phyloP scores from a whole-genome alignment of 1,140 invertebrate genomes.

The Brachionus rotundiformis region DNA sequence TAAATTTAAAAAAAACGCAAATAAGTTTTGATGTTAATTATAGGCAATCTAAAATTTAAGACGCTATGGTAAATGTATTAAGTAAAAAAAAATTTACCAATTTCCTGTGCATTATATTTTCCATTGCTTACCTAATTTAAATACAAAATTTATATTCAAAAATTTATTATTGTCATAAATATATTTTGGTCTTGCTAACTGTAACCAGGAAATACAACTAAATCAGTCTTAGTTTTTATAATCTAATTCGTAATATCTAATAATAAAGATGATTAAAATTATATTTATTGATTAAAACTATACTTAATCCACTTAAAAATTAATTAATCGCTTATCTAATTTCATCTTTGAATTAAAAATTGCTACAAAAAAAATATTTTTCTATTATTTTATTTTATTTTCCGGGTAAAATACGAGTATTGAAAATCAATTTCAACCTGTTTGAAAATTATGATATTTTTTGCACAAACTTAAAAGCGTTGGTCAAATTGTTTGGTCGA shows the following conservation, averaged over 20 bases:
- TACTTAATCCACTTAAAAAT: too few relatives aligned
- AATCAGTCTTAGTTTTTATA: too few relatives aligned
- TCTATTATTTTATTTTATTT: background rate
- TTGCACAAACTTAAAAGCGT: too few relatives aligned
- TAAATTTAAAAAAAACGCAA: background rate
- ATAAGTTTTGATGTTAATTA: conserved; percentile 5
- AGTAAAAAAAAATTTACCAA: background rate
- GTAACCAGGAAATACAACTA: background rate
- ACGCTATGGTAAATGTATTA: conserved; percentile 19
- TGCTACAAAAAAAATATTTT: background rate
- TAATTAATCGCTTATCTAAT: background rate
- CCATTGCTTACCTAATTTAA: background rate
- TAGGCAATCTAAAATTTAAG: conserved; percentile 3
- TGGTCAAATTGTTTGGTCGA: background rate
- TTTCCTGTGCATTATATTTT: conserved; percentile 3
- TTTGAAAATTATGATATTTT: too few relatives aligned
- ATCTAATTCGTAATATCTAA: background rate
- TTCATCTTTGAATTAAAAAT: background rate
- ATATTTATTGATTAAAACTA: too few relatives aligned
- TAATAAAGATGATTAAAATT: background rate
- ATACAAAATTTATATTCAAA: background rate
- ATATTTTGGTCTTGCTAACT: background rate
- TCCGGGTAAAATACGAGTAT: background rate
- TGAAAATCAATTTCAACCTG: background rate
- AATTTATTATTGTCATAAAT: background rate